A percentile compares a stretch with the other conserved stretches of the same genome.
phyloP scores from a whole-genome alignment of 2,113 vertebrate species.

The Marcusenius ussheri region DNA sequence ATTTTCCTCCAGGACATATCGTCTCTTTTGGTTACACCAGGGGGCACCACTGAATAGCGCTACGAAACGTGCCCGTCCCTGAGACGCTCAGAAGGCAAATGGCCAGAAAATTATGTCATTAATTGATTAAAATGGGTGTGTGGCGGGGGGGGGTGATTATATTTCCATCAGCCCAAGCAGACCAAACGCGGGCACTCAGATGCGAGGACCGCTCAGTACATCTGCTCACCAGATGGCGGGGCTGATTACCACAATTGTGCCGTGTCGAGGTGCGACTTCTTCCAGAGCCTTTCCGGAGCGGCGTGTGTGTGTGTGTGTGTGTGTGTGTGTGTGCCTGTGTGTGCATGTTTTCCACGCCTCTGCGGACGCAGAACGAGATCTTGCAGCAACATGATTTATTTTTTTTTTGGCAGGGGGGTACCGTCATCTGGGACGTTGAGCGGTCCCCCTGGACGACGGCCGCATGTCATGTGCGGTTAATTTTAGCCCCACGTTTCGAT shows the following conservation, averaged over 20 bases:
- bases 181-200: not conserved
- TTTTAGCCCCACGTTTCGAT: constrained; percentile 14
- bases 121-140: not conserved
- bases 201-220: not conserved
- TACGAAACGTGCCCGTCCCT: not conserved
- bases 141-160: not conserved
- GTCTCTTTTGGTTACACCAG: not conserved
- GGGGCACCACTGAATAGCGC: not conserved
- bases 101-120: not conserved
- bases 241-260: constrained; percentile 15
- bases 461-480: not conserved
- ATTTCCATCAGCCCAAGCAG: not conserved
- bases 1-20: not conserved
- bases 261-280: constrained; percentile 3
- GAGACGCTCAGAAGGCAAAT: not conserved
- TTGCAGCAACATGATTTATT: not conserved
- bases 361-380: not conserved
- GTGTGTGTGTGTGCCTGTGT: not conserved
- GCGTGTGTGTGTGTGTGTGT: not conserved
- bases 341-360: constrained; percentile 29
- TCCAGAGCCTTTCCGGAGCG: constrained; percentile 15
- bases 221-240: constrained; percentile 25
- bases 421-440: not conserved
- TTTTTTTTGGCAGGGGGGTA: not conserved
- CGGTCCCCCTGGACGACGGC: not conserved